These are phyloP conservation scores for Calvadosia cruxmelitensis DNA, from an alignment of 30 jellyfish, hydroid and myxozoan species.

Conservation along the genomic window DNA sequence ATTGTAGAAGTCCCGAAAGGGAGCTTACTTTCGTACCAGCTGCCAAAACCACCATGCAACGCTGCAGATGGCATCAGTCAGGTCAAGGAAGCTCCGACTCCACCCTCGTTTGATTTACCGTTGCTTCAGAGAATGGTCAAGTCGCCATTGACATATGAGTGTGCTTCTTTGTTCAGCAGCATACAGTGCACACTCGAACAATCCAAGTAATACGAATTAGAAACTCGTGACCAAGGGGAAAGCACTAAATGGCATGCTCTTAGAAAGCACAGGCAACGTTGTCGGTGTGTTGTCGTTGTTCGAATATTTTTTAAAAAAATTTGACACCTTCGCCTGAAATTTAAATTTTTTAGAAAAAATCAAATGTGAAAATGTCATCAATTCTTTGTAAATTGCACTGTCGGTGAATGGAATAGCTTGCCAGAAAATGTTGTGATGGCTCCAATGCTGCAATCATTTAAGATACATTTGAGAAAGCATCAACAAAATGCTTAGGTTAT, in stretches of 20 bases:
- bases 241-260: neutral
- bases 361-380: too few species aligned
- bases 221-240: neutral
- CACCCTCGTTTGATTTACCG: neutral
- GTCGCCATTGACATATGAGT: neutral
- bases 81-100: neutral
- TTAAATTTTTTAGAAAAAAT: too few species aligned
- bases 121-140: neutral
- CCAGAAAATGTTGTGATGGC: too few species aligned
- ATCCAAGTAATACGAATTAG: neutral
- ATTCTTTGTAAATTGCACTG: too few species aligned
- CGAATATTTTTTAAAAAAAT: too few species aligned
- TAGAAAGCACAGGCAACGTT: neutral
- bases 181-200: neutral
- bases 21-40: neutral
- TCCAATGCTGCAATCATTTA: too few species aligned
- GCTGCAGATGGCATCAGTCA: neutral
- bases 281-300: too few species aligned
- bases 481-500: too few species aligned
- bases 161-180: neutral
- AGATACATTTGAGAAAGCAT: too few species aligned
- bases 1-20: neutral
- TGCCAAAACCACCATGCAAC: neutral
- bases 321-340: neutral
- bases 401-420: too few species aligned